Conservation (phyloP, 2,797 vertebrate species). For the Gymnopithys bicolor region DNA sequence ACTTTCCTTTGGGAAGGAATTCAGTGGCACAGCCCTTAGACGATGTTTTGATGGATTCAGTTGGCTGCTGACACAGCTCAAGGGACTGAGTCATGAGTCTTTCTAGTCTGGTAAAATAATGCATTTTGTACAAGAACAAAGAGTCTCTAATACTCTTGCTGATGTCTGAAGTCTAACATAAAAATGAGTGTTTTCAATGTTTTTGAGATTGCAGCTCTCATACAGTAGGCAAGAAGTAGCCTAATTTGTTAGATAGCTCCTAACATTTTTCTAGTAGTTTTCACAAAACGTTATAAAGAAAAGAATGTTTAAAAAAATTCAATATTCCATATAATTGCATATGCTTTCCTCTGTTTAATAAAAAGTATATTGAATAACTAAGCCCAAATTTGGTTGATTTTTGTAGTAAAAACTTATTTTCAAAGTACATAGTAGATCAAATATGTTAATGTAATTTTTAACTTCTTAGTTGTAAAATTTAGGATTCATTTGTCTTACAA, state of each 20-base stretch:
- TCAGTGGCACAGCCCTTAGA: constrained; percentile 7
- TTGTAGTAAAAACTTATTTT: background rate
- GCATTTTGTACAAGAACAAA: constrained; percentile 67
- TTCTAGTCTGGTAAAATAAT: constrained; percentile 55
- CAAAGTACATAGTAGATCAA: background rate
- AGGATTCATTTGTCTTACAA: background rate
- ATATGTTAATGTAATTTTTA: background rate
- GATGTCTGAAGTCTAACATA: constrained; percentile 32
- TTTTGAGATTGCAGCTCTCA: constrained; percentile 65
- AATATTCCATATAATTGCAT: background rate
- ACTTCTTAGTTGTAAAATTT: background rate
- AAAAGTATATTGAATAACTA: background rate
- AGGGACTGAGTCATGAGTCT: constrained; percentile 57
- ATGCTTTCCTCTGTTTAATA: constrained; percentile 13
- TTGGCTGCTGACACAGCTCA: constrained; percentile 63
- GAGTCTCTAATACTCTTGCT: constrained; percentile 38
- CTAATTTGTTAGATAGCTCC: constrained; percentile 56
- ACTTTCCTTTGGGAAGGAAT: constrained; percentile 50
- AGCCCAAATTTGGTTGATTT: background rate
- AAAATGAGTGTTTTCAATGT: constrained; percentile 28
- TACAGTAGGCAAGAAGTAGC: constrained; percentile 52
- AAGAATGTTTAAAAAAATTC: constrained; percentile 8
- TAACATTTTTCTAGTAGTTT: constrained; percentile 39
- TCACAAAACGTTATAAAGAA: constrained; percentile 32
- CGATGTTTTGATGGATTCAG: constrained; percentile 68